These are phyloP conservation scores for Crepidodera aurea DNA, from an alignment of 2,888 invertebrate species.

Conservation along the genomic window DNA sequence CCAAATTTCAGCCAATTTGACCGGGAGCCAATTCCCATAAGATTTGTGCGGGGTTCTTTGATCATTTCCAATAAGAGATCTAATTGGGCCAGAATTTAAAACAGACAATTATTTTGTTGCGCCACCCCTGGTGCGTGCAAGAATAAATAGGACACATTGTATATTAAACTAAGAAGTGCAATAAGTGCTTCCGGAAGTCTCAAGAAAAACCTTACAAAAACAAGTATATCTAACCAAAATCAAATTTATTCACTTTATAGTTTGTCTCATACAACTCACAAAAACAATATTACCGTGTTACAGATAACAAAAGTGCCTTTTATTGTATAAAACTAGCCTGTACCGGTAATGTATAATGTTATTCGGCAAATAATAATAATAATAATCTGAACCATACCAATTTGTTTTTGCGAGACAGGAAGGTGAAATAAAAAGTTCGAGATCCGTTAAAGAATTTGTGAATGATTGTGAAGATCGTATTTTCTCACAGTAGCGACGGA, in stretches of 20 bases:
- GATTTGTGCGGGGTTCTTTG: too few species aligned
- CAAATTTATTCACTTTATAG: too few species aligned
- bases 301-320: not conserved
- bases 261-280: not conserved
- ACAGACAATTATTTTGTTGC: too few species aligned
- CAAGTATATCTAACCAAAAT: too few species aligned
- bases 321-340: not conserved
- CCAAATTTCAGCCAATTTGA: too few species aligned
- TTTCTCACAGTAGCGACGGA: constrained; percentile 29
- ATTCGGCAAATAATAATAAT: constrained; percentile 15
- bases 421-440: constrained; percentile 39
- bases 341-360: constrained; percentile 10
- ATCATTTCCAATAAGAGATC: too few species aligned
- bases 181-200: too few species aligned
- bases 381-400: constrained; percentile 33
- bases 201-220: too few species aligned
- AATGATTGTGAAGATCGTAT: constrained; percentile 38
- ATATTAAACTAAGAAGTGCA: too few species aligned
- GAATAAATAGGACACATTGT: not conserved
- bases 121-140: too few species aligned
- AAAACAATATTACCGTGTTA: constrained; percentile 1
- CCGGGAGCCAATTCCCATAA: too few species aligned
- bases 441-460: constrained; percentile 44
- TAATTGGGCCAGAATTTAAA: too few species aligned
- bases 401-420: constrained; percentile 37